Evolutionary conservation across 2,797 vertebrate genomes (phyloP).

Genomic region (Crocidura indochinensis): DNA sequence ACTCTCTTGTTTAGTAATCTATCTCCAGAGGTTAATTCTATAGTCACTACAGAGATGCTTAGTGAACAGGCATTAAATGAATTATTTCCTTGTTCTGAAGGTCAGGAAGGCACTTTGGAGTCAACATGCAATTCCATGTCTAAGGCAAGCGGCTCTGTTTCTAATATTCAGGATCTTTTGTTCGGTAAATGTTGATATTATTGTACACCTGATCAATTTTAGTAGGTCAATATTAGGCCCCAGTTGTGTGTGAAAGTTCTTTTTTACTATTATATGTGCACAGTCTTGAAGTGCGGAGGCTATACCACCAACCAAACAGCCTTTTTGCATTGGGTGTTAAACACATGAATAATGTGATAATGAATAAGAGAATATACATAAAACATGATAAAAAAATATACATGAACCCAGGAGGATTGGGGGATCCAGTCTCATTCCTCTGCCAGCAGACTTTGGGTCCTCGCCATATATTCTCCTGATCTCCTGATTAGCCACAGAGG

Average conservation of each 20-base stretch:
- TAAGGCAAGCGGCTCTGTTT: neutral
- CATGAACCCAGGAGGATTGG: neutral
- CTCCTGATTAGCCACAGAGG: too few relatives aligned
- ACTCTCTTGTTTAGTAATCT: neutral
- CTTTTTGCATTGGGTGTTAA: neutral
- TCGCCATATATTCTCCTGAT: neutral
- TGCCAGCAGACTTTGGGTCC: neutral
- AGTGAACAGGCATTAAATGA: conserved; percentile 8
- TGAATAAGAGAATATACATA: neutral
- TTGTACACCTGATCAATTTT: neutral
- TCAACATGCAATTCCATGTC: neutral
- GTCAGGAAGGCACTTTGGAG: neutral
- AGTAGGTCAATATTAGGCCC: neutral
- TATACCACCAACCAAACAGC: neutral
- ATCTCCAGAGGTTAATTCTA: neutral
- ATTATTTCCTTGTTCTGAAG: neutral
- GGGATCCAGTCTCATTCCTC: neutral
- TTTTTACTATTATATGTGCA: neutral
- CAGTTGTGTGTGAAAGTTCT: neutral
- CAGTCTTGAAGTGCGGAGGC: neutral
- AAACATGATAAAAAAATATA: neutral
- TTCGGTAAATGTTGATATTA: neutral
- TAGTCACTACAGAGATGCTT: neutral
- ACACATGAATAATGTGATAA: neutral
- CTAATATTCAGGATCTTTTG: conserved; percentile 5